These are phyloP conservation scores for Melanogrammus aeglefinus DNA, from an alignment of 2,797 vertebrate species.

Conservation along the genomic window DNA sequence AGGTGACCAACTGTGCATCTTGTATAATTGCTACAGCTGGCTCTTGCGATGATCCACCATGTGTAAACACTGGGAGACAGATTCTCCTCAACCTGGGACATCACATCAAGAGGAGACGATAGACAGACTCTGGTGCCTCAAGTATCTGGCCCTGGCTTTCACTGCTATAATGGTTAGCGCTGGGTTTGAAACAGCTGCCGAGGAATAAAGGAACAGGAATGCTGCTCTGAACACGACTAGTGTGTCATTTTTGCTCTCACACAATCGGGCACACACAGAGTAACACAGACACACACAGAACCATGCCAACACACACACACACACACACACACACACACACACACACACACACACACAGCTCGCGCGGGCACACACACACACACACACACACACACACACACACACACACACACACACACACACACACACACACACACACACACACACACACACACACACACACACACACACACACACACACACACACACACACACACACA, in stretches of 20 bases:
- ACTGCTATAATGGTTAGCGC: conserved; percentile 39
- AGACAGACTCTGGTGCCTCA: conserved; percentile 34
- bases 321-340: too few species aligned
- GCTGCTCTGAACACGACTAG: neutral
- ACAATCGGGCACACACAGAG: conserved; percentile 7
- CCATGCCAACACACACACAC: neutral
- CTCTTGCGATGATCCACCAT: conserved; percentile 28
- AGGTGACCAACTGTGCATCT: conserved; percentile 22
- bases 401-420: conserved; percentile 9
- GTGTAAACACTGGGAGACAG: conserved; percentile 54
- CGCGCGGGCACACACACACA: conserved; percentile 16
- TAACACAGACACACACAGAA: neutral
- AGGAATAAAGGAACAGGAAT: conserved; percentile 25
- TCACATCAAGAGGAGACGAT: conserved; percentile 42
- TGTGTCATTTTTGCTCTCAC: neutral
- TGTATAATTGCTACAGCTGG: conserved; percentile 47
- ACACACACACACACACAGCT: too few species aligned
- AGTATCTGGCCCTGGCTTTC: conserved; percentile 46
- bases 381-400: conserved; percentile 17
- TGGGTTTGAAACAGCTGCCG: conserved; percentile 22
- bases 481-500: too few species aligned
- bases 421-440: too few species aligned
- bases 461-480: too few species aligned
- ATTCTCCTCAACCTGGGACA: conserved; percentile 54
- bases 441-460: too few species aligned